Conservation (phyloP, 1,140 invertebrate genomes). For the Drosophila repleta region DNA sequence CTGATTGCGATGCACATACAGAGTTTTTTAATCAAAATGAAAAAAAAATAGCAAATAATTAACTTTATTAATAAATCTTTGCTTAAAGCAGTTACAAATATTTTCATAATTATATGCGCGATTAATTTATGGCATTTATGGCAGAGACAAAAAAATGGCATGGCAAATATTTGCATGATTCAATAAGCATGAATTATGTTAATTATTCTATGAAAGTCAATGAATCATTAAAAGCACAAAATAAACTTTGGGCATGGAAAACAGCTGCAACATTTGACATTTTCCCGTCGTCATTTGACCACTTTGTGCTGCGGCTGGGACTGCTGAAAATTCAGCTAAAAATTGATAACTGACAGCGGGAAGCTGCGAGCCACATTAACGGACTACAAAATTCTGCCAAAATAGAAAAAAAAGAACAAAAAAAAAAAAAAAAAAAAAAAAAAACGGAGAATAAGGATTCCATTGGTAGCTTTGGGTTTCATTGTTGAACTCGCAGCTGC, state of each 20-base stretch:
- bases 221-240: neutral
- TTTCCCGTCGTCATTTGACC: constrained; percentile 31
- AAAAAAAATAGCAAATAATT: neutral
- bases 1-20: constrained; percentile 7
- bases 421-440: neutral
- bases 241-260: constrained; percentile 9
- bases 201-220: constrained; percentile 7
- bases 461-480: constrained; percentile 37
- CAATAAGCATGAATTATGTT: constrained; percentile 2
- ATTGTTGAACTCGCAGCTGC: constrained; percentile 42
- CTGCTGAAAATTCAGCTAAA: constrained; percentile 31
- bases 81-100: neutral
- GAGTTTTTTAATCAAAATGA: neutral
- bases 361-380: constrained; percentile 28
- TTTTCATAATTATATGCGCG: neutral
- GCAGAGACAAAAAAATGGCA: neutral
- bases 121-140: neutral
- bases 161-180: constrained; percentile 5
- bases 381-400: neutral
- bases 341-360: constrained; percentile 41
- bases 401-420: constrained; percentile 2
- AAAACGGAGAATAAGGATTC: neutral
- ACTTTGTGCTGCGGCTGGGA: constrained; percentile 30
- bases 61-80: neutral
- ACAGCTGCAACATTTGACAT: constrained; percentile 24